Base-by-base conservation (phyloP, 2,113 vertebrate genomes). In the Zosterops lateralis region DNA sequence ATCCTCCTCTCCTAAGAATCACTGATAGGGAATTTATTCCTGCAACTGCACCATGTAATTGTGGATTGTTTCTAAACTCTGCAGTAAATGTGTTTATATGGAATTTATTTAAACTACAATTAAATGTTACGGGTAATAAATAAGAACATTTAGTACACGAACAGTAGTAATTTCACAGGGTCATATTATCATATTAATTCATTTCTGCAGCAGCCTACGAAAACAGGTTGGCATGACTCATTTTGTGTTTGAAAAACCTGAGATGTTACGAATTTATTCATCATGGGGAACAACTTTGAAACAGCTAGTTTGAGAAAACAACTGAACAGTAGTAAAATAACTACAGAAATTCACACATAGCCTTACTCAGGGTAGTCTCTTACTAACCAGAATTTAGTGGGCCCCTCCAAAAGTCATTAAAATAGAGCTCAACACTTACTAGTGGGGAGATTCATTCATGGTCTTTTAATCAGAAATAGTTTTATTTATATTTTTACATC, bases 151-250 rank as follows among this genome's bases (percentile, higher is more conserved):
- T 58, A 83, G 56, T 61, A 38, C 50, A 81, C 0, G 6, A 87
- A 78, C 51, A 67, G 57, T 62, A 76, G 40, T 56, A 88, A 92
- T 68, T 87, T 83, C 51, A 84, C 77, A 61, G 74, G 84, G 74
- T 76, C 60, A 61, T 74, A 83, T 84, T 90, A 89, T 64, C 82
- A 71, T 89, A 94, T 68, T 83, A 86, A 93, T 73, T 87, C 11
- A 62, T 60, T 81, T 84, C 50, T 75, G 58, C 53, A 72, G 44
- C 48, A 89, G 54, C 68, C 74, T 60, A 53, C 19, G 20, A 44
- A 71, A 92, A 84, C 21, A 72, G 70, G 81, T 72, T 82, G 66
- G 70, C 54, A 58, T 51, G 78, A 92, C 73, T 89, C 83, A 85
- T 14, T 72, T 60, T 45, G 44, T 48, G 20, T n/a, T 76, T 50